Evolutionary conservation across 2,797 vertebrate genomes (phyloP), one percentile per base, ranked within the genome.

Genomic region (Cirrhinus molitorella): DNA sequence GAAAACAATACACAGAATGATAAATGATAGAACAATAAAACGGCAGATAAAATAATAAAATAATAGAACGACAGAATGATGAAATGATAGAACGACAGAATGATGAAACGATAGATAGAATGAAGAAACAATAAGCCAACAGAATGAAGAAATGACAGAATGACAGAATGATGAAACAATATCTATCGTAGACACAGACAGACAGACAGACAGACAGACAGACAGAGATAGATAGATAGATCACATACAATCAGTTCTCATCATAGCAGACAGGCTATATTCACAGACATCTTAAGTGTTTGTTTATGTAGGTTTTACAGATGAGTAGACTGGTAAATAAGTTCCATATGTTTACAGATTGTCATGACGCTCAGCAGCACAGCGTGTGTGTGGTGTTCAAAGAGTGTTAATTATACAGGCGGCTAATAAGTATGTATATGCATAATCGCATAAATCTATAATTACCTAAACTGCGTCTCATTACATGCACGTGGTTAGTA

Each of bases 391-490:
- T 71, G 47, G 43, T 31, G 65, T 74, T 88, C 65, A 59, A 28
- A 85, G 75, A 83, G 59, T 31, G 57, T 67, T 86, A 88, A 88
- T 88, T 88, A 86, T 61, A 86, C 80, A 80, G 71, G 43, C 63
- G 23, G 59, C 59, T 86, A 86, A 88, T 86, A 88, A 88, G 83
- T 83, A 83, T 77, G 80, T 83, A 83, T 88, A 86, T 83, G 83
- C 83, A 86, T 85, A 88, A 88, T 84, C 84, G 65, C 85, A 83
- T 73, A 80, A 85, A 85, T 86, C 85, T 84, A 83, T 86, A 84
- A 88, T 88, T 88, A 86, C 80, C 85, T 76, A 81, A 88, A 88
- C 71, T 82, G 82, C 19, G 47, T 79, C 79, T 82, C 82, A 88
- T 80, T 79, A 82, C 40, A 86, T 25, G 68, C 66, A 76, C 78